Evolutionary conservation across 2,888 invertebrate species (phyloP), one percentile per base, ranked within the genome.

Genomic region (Lasius fuliginosus): DNA sequence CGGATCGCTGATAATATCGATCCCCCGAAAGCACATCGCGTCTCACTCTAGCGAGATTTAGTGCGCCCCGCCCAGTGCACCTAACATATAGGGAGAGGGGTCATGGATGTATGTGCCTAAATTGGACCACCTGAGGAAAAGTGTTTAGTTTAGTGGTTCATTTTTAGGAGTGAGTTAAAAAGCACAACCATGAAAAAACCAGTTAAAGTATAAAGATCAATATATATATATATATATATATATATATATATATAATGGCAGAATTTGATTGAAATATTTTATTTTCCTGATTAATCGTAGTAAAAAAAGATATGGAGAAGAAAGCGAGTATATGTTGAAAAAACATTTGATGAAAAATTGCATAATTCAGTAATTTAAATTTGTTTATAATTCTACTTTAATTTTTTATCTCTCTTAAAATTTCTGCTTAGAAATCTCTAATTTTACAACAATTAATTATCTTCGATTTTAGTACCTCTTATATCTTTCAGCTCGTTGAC

Each of bases 1-100:
- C 71, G 18, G 82, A 90, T 89, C 86, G 87, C 82, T 84, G 90
- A 90, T 92, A 89, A 88, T 86, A 86, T 88, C 88, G 86, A 87
- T 85, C 88, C 83, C 81, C 42, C 58, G 40, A 74, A 75, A 65
- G 73, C 69, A 69, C 82, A 75, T 81, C 49, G 73, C 79, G 85
- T 87, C 74, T 87, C 84, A 85, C 75, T 85, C 79, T 84, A 84
- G 84, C 58, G 73, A 73, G 81, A 82, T 82, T 84, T 84, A 84
- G 67, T 49, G 82, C 65, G 79, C 69, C 71, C 77, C 83, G 83
- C 77, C 83, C 60, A 68, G 15, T 65, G 68, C 64, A 76, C 64
- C 65, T 65, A 76, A 75, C 77, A 23, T 64, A 77, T 27, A 76
- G 77, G 36, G 33, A 82, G n/a, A 76, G 77, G 77, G 33, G 62